Percentiles rank a stretch among this genome's conserved stretches.
phyloP scores from a whole-genome alignment of 2,113 vertebrate species.

The Vulpes ferrilata region DNA sequence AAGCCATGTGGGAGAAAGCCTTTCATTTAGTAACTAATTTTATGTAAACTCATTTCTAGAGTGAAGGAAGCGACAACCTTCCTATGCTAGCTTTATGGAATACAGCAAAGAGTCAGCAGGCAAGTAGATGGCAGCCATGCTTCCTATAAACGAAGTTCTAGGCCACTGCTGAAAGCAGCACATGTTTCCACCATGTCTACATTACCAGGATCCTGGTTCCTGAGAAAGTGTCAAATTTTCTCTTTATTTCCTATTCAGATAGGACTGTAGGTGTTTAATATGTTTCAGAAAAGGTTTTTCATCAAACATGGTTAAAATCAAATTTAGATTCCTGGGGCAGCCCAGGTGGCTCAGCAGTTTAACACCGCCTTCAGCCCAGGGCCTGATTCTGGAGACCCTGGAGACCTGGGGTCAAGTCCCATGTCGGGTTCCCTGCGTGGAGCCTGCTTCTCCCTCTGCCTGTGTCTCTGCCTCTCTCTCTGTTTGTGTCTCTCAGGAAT shows the following conservation, averaged over 20 bases:
- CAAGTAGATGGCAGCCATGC: background rate
- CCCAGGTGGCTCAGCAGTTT: too few species aligned
- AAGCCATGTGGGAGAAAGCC: background rate
- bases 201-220: background rate
- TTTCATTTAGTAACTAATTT: background rate
- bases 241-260: slow-evolving; percentile 46
- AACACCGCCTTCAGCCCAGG: too few species aligned
- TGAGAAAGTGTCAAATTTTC: background rate
- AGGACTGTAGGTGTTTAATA: background rate
- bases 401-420: too few species aligned
- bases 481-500: too few species aligned
- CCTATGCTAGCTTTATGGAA: background rate
- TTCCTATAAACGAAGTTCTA: slow-evolving; percentile 13
- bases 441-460: too few species aligned
- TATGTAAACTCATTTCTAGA: background rate
- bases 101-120: background rate
- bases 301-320: background rate
- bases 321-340: background rate
- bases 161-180: background rate
- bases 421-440: too few species aligned
- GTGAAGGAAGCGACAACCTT: background rate
- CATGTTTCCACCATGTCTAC: background rate
- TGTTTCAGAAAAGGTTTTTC: background rate
- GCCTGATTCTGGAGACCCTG: too few species aligned
- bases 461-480: too few species aligned